Evolutionary conservation across 2,797 vertebrate genomes (phyloP).

Genomic region (Novumbra hubbsi): DNA sequence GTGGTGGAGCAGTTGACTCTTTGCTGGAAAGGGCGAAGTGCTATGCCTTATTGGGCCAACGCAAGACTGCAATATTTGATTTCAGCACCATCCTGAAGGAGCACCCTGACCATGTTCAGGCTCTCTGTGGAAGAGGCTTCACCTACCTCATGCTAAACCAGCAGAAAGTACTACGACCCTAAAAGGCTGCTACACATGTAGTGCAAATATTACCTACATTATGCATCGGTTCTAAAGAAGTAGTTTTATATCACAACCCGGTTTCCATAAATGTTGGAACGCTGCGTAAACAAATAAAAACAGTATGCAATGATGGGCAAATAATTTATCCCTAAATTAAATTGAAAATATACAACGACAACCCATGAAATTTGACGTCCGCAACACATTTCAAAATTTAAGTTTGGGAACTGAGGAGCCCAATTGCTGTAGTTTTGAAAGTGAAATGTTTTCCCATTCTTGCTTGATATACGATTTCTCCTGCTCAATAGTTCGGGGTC

Average conservation of each 20-base stretch:
- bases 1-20: conserved; percentile 77
- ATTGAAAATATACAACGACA: too few relatives aligned
- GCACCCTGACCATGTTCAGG: conserved; percentile 73
- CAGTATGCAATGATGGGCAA: too few relatives aligned
- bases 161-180: conserved; percentile 77
- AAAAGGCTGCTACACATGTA: not conserved
- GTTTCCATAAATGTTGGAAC: too few relatives aligned
- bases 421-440: too few relatives aligned
- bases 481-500: too few relatives aligned
- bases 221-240: not conserved
- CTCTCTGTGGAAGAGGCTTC: conserved; percentile 87
- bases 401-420: too few relatives aligned
- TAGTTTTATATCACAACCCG: not conserved
- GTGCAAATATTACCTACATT: not conserved
- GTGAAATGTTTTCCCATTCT: too few relatives aligned
- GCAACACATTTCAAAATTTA: too few relatives aligned
- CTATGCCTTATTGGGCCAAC: conserved; percentile 85
- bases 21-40: conserved; percentile 86
- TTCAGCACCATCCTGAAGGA: conserved; percentile 84
- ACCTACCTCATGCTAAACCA: conserved; percentile 83
- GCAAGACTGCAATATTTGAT: conserved; percentile 93
- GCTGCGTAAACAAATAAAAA: too few relatives aligned
- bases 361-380: too few relatives aligned
- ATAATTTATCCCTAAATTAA: too few relatives aligned
- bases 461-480: too few relatives aligned